Conservation (phyloP, 2,888 invertebrate genomes). For the Polydrusus tereticollis region DNA sequence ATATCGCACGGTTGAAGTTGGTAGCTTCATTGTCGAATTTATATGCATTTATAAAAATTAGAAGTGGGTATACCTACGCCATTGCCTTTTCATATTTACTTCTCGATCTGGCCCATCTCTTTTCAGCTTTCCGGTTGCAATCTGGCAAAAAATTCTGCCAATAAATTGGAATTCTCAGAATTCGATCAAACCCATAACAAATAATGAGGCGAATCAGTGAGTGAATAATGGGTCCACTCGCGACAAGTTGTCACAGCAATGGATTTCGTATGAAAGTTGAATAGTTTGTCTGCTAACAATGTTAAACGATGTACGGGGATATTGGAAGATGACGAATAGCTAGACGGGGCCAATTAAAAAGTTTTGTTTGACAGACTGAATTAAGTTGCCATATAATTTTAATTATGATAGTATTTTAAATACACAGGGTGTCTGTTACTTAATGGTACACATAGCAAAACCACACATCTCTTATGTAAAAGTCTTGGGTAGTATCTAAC, state of each 20-base stretch:
- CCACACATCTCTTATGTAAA: too few species aligned
- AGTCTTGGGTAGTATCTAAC: too few species aligned
- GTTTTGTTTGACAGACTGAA: neutral
- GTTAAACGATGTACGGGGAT: conserved; percentile 25
- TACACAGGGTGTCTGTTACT: too few species aligned
- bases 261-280: conserved; percentile 50
- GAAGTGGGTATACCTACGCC: neutral
- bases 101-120: conserved; percentile 32
- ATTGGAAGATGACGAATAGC: conserved; percentile 2
- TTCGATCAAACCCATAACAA: conserved; percentile 62
- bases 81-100: conserved; percentile 6
- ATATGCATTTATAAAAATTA: neutral
- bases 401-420: too few species aligned
- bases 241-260: conserved; percentile 55
- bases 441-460: too few species aligned
- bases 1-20: too few species aligned
- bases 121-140: conserved; percentile 39
- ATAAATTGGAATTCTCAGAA: conserved; percentile 63
- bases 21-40: too few species aligned
- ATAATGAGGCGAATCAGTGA: conserved; percentile 60
- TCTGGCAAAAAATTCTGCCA: conserved; percentile 53
- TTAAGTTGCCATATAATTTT: too few species aligned
- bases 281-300: conserved; percentile 43
- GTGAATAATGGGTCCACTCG: conserved; percentile 56
- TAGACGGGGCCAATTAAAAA: conserved; percentile 6